Evolutionary conservation across 2,888 invertebrate species (phyloP), one percentile per base, ranked within the genome.

Genomic region (Melanophora roralis): DNA sequence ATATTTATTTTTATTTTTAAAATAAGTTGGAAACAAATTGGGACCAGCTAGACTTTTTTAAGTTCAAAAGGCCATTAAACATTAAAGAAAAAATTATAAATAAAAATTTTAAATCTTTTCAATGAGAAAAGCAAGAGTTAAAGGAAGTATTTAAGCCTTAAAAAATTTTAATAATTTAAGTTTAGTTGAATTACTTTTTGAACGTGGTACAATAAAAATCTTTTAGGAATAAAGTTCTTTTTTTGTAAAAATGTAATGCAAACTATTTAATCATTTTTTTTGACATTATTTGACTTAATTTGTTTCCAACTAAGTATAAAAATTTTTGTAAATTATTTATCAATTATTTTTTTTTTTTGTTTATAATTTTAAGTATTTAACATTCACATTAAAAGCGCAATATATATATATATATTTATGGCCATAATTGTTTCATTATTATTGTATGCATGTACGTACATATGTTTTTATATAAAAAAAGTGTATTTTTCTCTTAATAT

Each of bases 381-480:
- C 79, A 79, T 79, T 79, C 75, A 79, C 79, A 79, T 79, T 72
- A 79, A 79, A 79, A 79, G 79, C 80, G 73, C 72, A 77, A 74
- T 84, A 78, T 78, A 43, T 78, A 74, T 84, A 78, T 78, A 43
- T 78, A 62, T 83, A 82, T 65, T 83, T 69, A 73, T 82, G 82
- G 83, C 82, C 83, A 82, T 81, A 83, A 81, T 82, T 84, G 83
- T 84, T 67, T 71, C 27, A 83, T 83, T 83, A 78, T 86, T 72
- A 67, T 67, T 76, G 38, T 69, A 75, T 59, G 51, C 69, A 51
- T 60, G 43, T 77, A 69, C 36, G 62, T 49, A 45, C n/a, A n/a
- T n/a, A n/a, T n/a, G n/a, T n/a, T n/a, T 67, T 57, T 74, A 51
- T 78, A 72, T 75, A 71, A 64, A 73, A 64, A 27, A 69, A 23